Conservation (phyloP, 2,888 invertebrate species). For the Calameuta pallipes region DNA sequence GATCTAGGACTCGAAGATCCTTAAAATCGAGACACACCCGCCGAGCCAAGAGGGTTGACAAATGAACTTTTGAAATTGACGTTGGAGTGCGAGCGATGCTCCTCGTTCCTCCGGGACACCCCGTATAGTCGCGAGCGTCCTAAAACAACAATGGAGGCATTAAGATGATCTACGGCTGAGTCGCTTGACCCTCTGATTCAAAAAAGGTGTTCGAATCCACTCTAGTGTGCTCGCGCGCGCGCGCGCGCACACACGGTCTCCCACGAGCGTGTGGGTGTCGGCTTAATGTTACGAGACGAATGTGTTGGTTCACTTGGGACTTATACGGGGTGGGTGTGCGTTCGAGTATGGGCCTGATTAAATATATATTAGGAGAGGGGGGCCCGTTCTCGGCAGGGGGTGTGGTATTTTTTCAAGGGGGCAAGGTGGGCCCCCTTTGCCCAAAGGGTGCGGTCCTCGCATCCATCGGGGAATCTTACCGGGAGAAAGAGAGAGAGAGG, state of each 20-base stretch:
- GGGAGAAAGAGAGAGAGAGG: neutral
- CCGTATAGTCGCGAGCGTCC: constrained; percentile 58
- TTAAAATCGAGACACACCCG: neutral
- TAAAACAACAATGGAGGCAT: constrained; percentile 66
- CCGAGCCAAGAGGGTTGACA: neutral
- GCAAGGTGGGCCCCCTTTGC: constrained; percentile 39
- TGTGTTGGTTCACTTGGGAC: constrained; percentile 46
- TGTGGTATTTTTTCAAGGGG: constrained; percentile 59
- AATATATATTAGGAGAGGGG: constrained; percentile 60
- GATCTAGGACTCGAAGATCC: too few species aligned
- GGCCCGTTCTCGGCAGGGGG: constrained; percentile 55
- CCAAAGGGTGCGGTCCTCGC: constrained; percentile 51
- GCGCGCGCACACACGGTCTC: neutral
- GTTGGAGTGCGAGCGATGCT: constrained; percentile 34
- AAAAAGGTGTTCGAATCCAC: constrained; percentile 64
- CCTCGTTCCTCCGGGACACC: constrained; percentile 47
- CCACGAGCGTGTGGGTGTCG: constrained; percentile 51
- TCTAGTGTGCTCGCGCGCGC: constrained; percentile 25
- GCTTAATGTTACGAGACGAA: constrained; percentile 47
- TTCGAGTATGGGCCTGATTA: constrained; percentile 56
- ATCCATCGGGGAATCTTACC: neutral
- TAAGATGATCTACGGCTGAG: constrained; percentile 64
- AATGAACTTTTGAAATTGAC: neutral
- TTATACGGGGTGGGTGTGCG: constrained; percentile 26
- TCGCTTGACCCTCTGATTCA: constrained; percentile 64